These are phyloP conservation scores for Stenichneumon culpator DNA, from an alignment of 2,888 invertebrate species.

Conservation along the genomic window DNA sequence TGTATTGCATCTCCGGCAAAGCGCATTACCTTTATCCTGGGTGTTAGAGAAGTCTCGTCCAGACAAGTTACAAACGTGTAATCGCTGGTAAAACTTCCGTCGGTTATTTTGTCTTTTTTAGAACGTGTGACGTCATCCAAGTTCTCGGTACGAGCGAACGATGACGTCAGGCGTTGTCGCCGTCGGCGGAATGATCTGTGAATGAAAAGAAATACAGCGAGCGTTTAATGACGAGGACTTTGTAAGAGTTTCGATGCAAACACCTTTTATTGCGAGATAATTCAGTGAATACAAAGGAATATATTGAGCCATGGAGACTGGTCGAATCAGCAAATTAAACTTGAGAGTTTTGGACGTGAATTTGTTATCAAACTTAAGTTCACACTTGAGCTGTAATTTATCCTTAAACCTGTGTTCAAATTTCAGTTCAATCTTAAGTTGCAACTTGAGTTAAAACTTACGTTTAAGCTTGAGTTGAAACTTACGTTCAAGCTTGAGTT, in stretches of 20 bases:
- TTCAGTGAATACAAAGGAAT: background rate
- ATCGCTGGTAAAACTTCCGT: slow-evolving; percentile 48
- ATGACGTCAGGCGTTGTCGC: slow-evolving; percentile 35
- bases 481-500: background rate
- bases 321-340: background rate
- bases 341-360: background rate
- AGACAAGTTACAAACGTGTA: slow-evolving; percentile 66
- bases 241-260: background rate
- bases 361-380: background rate
- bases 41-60: slow-evolving; percentile 35
- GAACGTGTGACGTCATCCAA: slow-evolving; percentile 33
- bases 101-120: slow-evolving; percentile 15
- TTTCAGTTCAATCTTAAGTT: background rate
- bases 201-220: slow-evolving; percentile 13
- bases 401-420: background rate
- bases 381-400: background rate
- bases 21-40: slow-evolving; percentile 74
- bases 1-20: slow-evolving; percentile 41
- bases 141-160: background rate
- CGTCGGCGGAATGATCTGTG: slow-evolving; percentile 29
- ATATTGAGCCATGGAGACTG: background rate
- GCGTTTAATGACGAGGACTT: background rate
- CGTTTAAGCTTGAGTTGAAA: background rate
- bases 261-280: background rate
- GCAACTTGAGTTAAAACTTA: background rate